Conservation (phyloP, 1,140 invertebrate genomes). For the Conus ventricosus region DNA sequence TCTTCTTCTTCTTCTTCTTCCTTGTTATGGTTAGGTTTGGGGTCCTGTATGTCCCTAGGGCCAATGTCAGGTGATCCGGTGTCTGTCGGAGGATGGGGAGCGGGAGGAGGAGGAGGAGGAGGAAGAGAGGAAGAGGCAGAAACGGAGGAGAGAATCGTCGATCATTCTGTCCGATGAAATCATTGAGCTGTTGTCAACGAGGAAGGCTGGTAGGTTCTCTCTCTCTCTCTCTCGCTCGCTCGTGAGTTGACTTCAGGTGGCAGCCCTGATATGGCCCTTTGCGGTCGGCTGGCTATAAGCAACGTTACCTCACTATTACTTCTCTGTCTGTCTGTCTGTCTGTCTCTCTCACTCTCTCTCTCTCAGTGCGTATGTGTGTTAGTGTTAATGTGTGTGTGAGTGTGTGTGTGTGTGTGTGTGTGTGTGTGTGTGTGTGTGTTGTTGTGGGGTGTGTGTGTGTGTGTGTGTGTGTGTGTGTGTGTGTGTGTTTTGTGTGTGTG, state of each 20-base stretch:
- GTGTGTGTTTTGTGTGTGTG: neutral
- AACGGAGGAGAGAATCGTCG: conserved; percentile 32
- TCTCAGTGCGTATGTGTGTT: neutral
- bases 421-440: neutral
- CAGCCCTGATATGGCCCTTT: too few relatives aligned
- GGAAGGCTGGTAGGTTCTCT: conserved; percentile 1
- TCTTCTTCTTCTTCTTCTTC: too few relatives aligned
- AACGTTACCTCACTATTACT: too few relatives aligned
- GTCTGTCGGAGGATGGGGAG: conserved; percentile 41
- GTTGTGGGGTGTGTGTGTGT: too few relatives aligned
- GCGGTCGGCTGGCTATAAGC: too few relatives aligned
- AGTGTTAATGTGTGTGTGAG: too few relatives aligned
- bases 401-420: neutral
- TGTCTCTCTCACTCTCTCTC: neutral
- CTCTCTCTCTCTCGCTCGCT: neutral
- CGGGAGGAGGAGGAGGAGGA: conserved; percentile 31
- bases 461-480: too few relatives aligned
- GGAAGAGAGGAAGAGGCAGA: neutral
- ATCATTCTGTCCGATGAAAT: conserved; percentile 55
- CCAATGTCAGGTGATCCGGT: conserved; percentile 56
- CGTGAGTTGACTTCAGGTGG: too few relatives aligned
- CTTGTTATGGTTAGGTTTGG: too few relatives aligned
- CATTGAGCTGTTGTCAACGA: conserved; percentile 40
- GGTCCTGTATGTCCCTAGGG: conserved; percentile 39
- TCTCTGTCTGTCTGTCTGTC: too few relatives aligned